Percentiles rank a stretch among this genome's conserved stretches.
Evolutionary conservation across 1,140 invertebrate species (phyloP).

Genomic region (Cylas formicarius): DNA sequence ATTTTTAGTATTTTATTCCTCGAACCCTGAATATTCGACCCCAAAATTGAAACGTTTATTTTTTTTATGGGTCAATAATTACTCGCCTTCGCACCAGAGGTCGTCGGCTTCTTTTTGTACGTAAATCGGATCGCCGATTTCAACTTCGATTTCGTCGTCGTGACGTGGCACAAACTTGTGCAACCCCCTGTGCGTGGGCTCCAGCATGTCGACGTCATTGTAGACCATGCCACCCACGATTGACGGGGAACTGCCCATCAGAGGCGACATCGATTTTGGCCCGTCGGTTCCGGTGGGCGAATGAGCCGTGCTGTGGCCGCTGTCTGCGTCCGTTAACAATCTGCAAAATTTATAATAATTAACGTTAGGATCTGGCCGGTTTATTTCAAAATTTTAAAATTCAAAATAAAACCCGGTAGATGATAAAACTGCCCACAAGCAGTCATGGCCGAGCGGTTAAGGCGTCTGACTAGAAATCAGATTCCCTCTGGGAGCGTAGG

Average conservation of each 20-base stretch:
- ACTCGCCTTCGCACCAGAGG: slow-evolving; percentile 88
- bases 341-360: slow-evolving; percentile 37
- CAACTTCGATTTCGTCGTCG: slow-evolving; percentile 89
- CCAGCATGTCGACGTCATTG: slow-evolving; percentile 77
- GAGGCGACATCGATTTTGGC: slow-evolving; percentile 74
- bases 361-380: no score
- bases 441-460: slow-evolving; percentile 81
- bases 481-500: slow-evolving; percentile 79
- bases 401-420: no score
- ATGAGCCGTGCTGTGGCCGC: slow-evolving; percentile 82
- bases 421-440: no score
- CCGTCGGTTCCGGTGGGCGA: slow-evolving; percentile 66
- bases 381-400: no score
- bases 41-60: slow-evolving; percentile 2
- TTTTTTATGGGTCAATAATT: slow-evolving; percentile 1
- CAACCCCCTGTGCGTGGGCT: slow-evolving; percentile 89
- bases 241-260: slow-evolving; percentile 44
- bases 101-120: slow-evolving; percentile 95
- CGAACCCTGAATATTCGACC: no score
- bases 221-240: slow-evolving; percentile 63
- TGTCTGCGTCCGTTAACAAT: slow-evolving; percentile 70
- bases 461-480: slow-evolving; percentile 81
- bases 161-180: slow-evolving; percentile 94
- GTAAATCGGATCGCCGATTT: slow-evolving; percentile 96
- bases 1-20: no score